Conservation (phyloP, 2,888 invertebrate genomes). For the Mamestra brassicae region DNA sequence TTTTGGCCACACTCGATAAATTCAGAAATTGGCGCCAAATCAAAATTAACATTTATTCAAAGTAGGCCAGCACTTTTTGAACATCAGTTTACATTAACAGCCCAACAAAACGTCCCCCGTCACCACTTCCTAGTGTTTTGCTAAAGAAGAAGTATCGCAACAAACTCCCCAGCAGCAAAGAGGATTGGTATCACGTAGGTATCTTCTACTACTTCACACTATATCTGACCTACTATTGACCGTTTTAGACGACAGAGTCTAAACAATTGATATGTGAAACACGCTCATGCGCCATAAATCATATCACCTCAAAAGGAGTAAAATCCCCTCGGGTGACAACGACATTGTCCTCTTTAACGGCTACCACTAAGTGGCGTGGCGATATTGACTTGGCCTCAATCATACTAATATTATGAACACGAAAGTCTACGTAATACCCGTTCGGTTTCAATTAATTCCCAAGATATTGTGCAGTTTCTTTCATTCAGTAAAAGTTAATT, state of each 20-base stretch:
- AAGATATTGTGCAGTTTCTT: conserved; percentile 34
- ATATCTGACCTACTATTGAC: conserved; percentile 37
- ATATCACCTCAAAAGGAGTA: conserved; percentile 69
- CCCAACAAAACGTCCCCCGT: too few species aligned
- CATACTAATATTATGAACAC: conserved; percentile 54
- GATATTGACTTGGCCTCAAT: conserved; percentile 64
- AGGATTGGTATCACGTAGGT: background rate
- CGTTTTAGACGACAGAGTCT: conserved; percentile 11
- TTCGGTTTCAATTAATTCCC: conserved; percentile 44
- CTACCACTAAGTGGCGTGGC: conserved; percentile 52
- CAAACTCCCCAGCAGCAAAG: background rate
- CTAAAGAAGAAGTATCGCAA: too few species aligned
- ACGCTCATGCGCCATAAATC: conserved; percentile 59
- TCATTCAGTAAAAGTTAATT: conserved; percentile 33
- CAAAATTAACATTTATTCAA: too few species aligned
- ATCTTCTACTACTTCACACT: background rate
- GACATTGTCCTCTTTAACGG: conserved; percentile 74
- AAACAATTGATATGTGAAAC: conserved; percentile 52
- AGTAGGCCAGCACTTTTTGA: too few species aligned
- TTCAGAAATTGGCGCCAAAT: too few species aligned
- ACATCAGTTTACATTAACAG: too few species aligned
- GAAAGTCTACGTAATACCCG: conserved; percentile 47
- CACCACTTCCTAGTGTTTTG: too few species aligned
- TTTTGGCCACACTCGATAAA: too few species aligned
- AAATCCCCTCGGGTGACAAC: conserved; percentile 73